These are phyloP conservation scores for Palythoa caribaeorum DNA, from an alignment of 92 coral and sea anemone species.

Conservation along the genomic window DNA sequence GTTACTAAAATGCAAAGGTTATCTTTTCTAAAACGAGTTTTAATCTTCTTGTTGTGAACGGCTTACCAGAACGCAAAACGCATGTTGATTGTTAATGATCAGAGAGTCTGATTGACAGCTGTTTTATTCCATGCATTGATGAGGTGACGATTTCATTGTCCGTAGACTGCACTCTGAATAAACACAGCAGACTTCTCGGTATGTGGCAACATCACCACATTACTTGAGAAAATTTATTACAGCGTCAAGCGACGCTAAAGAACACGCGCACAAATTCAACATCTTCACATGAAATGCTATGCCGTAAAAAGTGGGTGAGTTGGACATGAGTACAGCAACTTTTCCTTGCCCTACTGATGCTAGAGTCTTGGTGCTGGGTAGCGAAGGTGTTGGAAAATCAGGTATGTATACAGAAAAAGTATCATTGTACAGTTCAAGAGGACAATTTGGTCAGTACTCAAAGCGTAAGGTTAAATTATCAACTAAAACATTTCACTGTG, in stretches of 20 bases:
- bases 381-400: constrained; percentile 94
- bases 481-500: neutral
- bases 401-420: constrained; percentile 60
- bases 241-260: neutral
- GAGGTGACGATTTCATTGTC: constrained; percentile 11
- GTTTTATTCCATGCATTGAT: neutral
- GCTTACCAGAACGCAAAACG: constrained; percentile 7
- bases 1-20: neutral
- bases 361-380: constrained; percentile 86
- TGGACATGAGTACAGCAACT: constrained; percentile 63
- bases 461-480: neutral
- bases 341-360: constrained; percentile 79
- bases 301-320: neutral
- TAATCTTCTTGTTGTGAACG: neutral
- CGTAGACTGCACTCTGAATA: constrained; percentile 9
- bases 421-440: no score
- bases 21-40: neutral
- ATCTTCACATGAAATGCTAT: neutral
- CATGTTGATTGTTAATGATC: neutral
- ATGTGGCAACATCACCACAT: constrained; percentile 1
- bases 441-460: neutral
- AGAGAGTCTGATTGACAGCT: neutral
- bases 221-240: neutral
- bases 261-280: neutral
- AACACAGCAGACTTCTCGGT: neutral